Base-by-base conservation (phyloP, 2,888 invertebrate genomes). In the Villa cingulata region DNA sequence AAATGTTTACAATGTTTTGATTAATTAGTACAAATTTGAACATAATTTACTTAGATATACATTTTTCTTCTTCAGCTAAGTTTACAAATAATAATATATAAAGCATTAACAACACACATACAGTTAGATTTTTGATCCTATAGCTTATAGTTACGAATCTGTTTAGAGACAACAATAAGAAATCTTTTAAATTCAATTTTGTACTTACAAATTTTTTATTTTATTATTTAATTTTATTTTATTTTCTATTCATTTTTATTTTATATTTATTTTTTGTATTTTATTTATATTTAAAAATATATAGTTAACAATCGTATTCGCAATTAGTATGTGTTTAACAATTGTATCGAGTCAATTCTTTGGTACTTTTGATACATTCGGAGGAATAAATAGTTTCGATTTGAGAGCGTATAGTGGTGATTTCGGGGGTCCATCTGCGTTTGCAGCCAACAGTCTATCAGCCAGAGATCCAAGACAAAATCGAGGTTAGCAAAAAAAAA, bases 391-490 rank as follows among this genome's bases (percentile, higher is more conserved):
- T 41, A 51, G 42, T 17, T 54, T 51, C 45, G 55, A 53, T 43
- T 53, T 50, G 32, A 49, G 50, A 32, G 43, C 54, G 34, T 43
- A 54, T 12, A 43, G 23, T 16, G 52, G 53, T 16, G 55, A 57
- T 49, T 55, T 51, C 45, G 52, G 53, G 27, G 52, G 52, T 18
- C 48, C 54, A 29, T 37, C 48, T 34, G 48, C 52, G 36, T 54
- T 53, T 32, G 51, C 48, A n/a, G 50, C 52, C 19, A 40, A 45
- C 16, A 43, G 46, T 34, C 37, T 43, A 29, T 46, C 45, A 36
- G 37, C 43, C 34, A 58, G 68, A 48, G 69, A 69, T 59, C 63
- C 67, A 4, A 58, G 69, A 53, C 66, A 68, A 59, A 63, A 69
- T 48, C 55, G 68, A 63, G 69, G 69, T 69, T 55, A 58, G 55